A percentile compares a stretch with the other conserved stretches of the same genome.
Evolutionary conservation across 2,113 vertebrate genomes (phyloP).

Genomic region (Tragelaphus imberbis): DNA sequence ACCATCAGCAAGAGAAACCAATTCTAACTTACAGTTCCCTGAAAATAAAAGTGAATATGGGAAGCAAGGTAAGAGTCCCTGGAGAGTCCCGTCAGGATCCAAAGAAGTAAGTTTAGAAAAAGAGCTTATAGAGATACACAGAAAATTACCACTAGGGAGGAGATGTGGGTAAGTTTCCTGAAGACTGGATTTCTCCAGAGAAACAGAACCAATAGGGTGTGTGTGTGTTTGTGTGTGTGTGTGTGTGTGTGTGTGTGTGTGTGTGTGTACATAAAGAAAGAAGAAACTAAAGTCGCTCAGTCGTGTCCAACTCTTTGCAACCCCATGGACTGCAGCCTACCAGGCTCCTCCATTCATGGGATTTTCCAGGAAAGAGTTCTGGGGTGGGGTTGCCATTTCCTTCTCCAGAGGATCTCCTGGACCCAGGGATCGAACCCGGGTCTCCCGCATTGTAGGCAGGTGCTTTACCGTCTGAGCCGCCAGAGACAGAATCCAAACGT

Average conservation of each 20-base stretch:
- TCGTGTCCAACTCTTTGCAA: accelerated
- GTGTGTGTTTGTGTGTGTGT: not conserved
- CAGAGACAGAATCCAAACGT: not conserved
- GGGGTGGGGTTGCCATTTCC: not conserved
- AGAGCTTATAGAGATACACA: not conserved
- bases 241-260: too few relatives aligned
- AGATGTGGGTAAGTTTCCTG: not conserved
- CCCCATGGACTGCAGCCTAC: not conserved
- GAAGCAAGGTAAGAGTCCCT: not conserved
- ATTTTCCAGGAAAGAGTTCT: not conserved
- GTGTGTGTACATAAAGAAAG: not conserved
- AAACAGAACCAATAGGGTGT: not conserved
- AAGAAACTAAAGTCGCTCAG: not conserved
- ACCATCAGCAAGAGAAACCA: not conserved
- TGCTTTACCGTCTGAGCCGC: not conserved
- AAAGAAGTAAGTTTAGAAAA: not conserved
- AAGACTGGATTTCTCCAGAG: not conserved
- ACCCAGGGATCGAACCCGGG: not conserved
- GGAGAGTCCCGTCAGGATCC: not conserved
- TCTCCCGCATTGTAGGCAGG: not conserved
- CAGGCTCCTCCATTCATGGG: not conserved
- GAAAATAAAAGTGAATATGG: not conserved
- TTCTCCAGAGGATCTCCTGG: not conserved
- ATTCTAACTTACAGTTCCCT: not conserved
- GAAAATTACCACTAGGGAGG: not conserved